Percentiles rank a stretch among this genome's conserved stretches.
These are phyloP conservation scores for Eupithecia pulchellata DNA, from an alignment of 2,888 invertebrate genomes.

Conservation along the genomic window DNA sequence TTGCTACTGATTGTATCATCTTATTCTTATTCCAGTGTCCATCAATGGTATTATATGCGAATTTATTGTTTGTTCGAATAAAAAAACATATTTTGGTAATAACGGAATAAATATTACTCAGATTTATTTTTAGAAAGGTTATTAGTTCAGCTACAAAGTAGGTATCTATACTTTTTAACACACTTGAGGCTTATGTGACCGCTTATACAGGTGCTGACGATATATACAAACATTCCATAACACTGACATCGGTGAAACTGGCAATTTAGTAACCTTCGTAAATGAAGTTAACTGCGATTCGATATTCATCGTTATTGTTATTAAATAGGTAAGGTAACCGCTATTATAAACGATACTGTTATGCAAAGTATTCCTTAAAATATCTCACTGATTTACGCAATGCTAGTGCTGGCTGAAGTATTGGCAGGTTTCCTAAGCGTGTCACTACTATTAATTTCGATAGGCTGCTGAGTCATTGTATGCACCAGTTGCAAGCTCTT, in stretches of 20 bases:
- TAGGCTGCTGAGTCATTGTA: slow-evolving; percentile 18
- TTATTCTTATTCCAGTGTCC: background rate
- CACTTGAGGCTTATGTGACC: background rate
- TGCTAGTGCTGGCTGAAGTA: slow-evolving; percentile 16
- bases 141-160: background rate
- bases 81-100: background rate
- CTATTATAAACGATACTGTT: slow-evolving; percentile 3
- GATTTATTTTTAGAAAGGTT: background rate
- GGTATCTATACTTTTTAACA: background rate
- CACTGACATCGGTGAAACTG: background rate
- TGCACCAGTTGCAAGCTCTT: slow-evolving; percentile 36
- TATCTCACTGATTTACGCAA: slow-evolving; percentile 9
- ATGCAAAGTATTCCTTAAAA: slow-evolving; percentile 7
- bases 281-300: background rate
- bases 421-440: slow-evolving; percentile 25
- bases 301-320: slow-evolving; percentile 1
- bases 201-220: background rate
- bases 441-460: slow-evolving; percentile 16
- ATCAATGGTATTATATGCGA: background rate
- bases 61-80: background rate
- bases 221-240: slow-evolving; percentile 8
- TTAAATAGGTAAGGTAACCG: background rate
- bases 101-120: background rate
- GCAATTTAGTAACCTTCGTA: slow-evolving; percentile 3
- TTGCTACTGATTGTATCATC: no score